Evolutionary conservation across 2,797 vertebrate genomes (phyloP).

Genomic region (Brotula barbata): DNA sequence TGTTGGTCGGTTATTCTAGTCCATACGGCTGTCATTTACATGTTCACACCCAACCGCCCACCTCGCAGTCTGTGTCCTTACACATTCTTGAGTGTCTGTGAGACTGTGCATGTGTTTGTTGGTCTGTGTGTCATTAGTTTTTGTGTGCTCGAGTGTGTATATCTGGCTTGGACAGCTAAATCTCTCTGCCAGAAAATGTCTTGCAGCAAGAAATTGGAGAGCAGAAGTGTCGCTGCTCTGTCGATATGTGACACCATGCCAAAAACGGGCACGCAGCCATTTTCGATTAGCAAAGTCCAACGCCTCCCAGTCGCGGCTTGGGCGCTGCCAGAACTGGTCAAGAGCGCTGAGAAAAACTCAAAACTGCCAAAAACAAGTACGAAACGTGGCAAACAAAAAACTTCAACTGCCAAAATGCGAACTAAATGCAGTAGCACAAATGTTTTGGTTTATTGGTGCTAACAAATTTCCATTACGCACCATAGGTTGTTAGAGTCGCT

Average conservation of each 20-base stretch:
- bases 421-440: conserved; percentile 26
- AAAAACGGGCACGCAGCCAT: conserved; percentile 60
- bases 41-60: conserved; percentile 69
- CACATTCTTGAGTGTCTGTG: conserved; percentile 30
- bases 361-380: conserved; percentile 59
- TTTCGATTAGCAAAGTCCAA: conserved; percentile 59
- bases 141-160: conserved; percentile 32
- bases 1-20: conserved; percentile 60
- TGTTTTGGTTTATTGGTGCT: conserved; percentile 32
- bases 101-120: conserved; percentile 9
- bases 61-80: conserved; percentile 59
- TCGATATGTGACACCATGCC: conserved; percentile 67
- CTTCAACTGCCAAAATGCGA: conserved; percentile 21
- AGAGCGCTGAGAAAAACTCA: conserved; percentile 44
- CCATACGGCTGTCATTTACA: conserved; percentile 72
- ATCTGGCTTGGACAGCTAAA: conserved; percentile 57
- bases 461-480: conserved; percentile 20
- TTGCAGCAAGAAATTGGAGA: conserved; percentile 69
- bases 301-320: conserved; percentile 44
- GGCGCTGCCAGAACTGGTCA: conserved; percentile 49
- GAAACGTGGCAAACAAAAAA: conserved; percentile 48
- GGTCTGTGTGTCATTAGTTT: conserved; percentile 11
- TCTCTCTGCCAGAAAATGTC: conserved; percentile 70
- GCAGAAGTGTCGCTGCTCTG: conserved; percentile 64
- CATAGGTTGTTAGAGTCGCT: neutral